Base-by-base conservation (phyloP, 2,888 invertebrate species). In the Watsonalla cultraria region DNA sequence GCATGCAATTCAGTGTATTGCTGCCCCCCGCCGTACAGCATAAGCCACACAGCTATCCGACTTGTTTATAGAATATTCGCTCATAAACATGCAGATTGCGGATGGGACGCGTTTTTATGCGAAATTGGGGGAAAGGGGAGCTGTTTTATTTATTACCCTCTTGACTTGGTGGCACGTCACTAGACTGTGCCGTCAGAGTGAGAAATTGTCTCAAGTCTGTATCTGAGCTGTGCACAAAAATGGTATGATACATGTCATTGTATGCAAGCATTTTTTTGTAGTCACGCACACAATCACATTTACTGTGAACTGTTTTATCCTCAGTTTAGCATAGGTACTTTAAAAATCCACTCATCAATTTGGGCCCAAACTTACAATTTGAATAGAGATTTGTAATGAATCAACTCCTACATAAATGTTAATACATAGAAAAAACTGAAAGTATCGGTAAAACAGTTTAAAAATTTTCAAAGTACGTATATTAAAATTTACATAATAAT, bases 41-140 rank as follows among this genome's bases (percentile, higher is more conserved):
- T 70, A 74, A 73, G 76, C 74, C 72, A 70, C 68, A 68, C 66
- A 68, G 74, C 70, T 72, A 73, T 77, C 77, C 76, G 80, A 83
- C 82, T 86, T 86, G 86, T 89, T 89, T 86, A 90, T 90, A 90
- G 88, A 90, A 90, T 89, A 86, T 88, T 84, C 84, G 76, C 87
- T 87, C 89, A 90, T 90, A 90, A 90, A 90, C 89, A 90, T 90
- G 90, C 86, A 90, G 90, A 90, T 90, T 90, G 90, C 82, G 88
- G 86, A 87, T 84, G 90, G 84, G 87, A 83, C 83, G 84, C 81
- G 83, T 89, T 90, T 90, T 90, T 90, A 88, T 89, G 85, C 86
- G 80, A 85, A 89, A 88, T 85, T 82, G 82, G 81, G 63, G 74
- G 78, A 80, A 82, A 82, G 86, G 87, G 90, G 82, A 84, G 80